phyloP scores from a whole-genome alignment of 2,113 vertebrate genomes.

The Spermophilus dauricus region DNA sequence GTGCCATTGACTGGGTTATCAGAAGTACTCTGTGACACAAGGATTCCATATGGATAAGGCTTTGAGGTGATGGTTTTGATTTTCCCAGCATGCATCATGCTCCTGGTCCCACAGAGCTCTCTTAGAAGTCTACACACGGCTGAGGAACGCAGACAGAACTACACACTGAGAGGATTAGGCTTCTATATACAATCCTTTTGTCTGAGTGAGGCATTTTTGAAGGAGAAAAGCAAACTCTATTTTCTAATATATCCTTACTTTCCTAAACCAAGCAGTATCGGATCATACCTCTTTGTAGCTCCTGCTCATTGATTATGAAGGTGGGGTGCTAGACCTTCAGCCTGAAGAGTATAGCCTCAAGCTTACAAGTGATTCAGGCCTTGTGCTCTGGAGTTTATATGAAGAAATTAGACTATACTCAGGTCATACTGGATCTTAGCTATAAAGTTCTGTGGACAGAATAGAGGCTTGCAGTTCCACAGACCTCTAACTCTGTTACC shows the following conservation, averaged over 20 bases:
- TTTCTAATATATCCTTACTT: not conserved
- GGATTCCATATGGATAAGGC: not conserved
- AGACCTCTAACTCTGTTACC: not conserved
- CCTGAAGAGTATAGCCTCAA: not conserved
- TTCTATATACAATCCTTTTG: conserved; percentile 27
- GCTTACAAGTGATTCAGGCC: not conserved
- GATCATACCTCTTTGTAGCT: not conserved
- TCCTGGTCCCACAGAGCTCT: not conserved
- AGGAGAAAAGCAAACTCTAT: not conserved
- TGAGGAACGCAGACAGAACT: not conserved
- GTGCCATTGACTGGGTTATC: not conserved
- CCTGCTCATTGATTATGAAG: not conserved
- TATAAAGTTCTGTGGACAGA: not conserved
- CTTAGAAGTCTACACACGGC: conserved; percentile 35
- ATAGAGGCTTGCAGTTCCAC: not conserved
- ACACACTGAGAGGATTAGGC: not conserved
- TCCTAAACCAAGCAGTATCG: not conserved
- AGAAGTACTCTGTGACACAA: not conserved
- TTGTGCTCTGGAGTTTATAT: not conserved
- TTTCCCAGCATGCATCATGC: conserved; percentile 19
- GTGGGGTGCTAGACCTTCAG: not conserved
- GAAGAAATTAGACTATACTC: not conserved
- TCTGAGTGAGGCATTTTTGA: not conserved
- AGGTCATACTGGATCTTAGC: not conserved
- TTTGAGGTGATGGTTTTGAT: conserved; percentile 56